Base-by-base conservation (phyloP, 2,888 invertebrate genomes). In the Agrotis exclamationis region DNA sequence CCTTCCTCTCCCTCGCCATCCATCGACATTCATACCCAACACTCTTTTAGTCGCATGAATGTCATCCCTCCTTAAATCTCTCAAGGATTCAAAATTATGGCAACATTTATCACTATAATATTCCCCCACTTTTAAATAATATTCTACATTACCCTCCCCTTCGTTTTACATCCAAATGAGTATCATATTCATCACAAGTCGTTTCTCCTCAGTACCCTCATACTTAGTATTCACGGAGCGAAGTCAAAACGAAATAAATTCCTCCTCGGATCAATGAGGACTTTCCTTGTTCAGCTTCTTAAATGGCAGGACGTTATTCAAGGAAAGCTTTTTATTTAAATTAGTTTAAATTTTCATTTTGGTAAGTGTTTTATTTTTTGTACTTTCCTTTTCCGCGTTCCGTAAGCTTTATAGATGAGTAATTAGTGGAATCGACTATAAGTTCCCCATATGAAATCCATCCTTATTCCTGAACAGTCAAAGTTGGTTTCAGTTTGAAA, bases 201-300 rank as follows among this genome's bases (percentile, higher is more conserved):
- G 74, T 22, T 28, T 45, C 68, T 13, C 39, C 60, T 59, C 51
- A 22, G 28, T 48, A 7, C 56, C 74, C 48, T 47, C 59, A 44
- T 54, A 47, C 65, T 83, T 83, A 79, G 70, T 79, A 83, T 83
- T 84, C 83, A 84, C 39, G 59, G 48, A 45, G 53, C 47, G 58
- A 50, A 62, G 57, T 60, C 66, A 58, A 70, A 78, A 68, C 51
- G 76, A 76, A 83, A 83, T 81, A 84, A 83, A 84, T 84, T 84
- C 82, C 60, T 76, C 64, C 39, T 51, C 39, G 65, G 74, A 83
- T 71, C 80, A 74, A 72, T 70, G 75, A 56, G 64, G 59, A 22
- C 62, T 62, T 74, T 72, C 62, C 80, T 64, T 66, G 65, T 66
- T 63, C 59, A 62, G 65, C 63, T 60, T 47, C 63, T 71, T 59